These are phyloP conservation scores for Hemiprocne comata DNA, from an alignment of 2,113 vertebrate genomes.

Conservation along the genomic window DNA sequence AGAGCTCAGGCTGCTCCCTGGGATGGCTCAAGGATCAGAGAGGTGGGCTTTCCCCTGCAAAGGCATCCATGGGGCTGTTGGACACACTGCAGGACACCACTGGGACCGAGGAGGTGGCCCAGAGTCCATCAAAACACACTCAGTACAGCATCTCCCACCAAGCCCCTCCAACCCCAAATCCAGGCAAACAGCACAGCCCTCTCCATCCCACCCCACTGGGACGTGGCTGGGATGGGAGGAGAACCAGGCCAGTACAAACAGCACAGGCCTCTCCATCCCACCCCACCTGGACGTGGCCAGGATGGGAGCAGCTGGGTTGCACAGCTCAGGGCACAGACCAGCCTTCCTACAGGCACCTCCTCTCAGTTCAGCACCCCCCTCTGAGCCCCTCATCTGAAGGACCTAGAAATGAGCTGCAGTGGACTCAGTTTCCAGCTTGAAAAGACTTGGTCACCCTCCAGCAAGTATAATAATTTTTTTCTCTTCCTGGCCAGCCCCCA, in stretches of 20 bases:
- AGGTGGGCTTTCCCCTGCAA: not conserved
- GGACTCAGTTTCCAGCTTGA: not conserved
- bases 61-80: accelerated
- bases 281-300: no score
- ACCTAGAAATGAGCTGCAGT: not conserved
- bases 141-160: not conserved
- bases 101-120: not conserved
- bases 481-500: not conserved
- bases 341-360: not conserved
- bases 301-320: not conserved
- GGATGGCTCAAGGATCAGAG: accelerated
- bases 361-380: not conserved
- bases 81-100: accelerated
- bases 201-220: not conserved
- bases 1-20: accelerated
- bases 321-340: not conserved
- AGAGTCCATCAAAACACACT: not conserved
- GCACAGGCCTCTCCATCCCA: not conserved
- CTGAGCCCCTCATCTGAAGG: not conserved
- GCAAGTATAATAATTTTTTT: not conserved
- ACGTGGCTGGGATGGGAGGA: not conserved
- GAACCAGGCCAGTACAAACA: no score
- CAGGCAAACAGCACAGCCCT: no score
- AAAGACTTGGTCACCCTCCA: not conserved
- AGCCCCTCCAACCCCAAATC: not conserved